Conservation (phyloP, 2,113 vertebrate genomes). For the Limnothrissa miodon region DNA sequence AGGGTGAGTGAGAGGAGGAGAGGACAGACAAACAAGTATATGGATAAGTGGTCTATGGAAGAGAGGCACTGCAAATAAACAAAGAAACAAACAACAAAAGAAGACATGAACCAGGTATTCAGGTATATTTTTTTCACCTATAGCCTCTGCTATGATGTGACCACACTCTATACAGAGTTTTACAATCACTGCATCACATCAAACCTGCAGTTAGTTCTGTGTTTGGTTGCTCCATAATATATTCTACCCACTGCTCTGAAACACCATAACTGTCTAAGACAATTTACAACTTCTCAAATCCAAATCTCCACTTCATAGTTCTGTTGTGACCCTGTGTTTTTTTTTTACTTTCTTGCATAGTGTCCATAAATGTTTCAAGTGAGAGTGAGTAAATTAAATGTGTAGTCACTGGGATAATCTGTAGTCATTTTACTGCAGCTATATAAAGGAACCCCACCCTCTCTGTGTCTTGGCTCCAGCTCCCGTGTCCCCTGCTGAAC, state of each 20-base stretch:
- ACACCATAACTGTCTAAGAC: not conserved
- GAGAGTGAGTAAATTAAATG: not conserved
- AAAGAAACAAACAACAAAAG: not conserved
- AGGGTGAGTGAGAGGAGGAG: not conserved
- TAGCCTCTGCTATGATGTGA: not conserved
- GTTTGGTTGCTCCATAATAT: not conserved
- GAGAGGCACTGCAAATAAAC: not conserved
- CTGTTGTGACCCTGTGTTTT: not conserved
- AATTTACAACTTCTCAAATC: not conserved
- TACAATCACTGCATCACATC: constrained; percentile 1
- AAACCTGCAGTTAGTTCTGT: not conserved
- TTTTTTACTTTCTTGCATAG: not conserved
- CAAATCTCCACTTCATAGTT: not conserved
- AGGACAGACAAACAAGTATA: not conserved
- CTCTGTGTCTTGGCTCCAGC: not conserved
- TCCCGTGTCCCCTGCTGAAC: not conserved
- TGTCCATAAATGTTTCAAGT: not conserved
- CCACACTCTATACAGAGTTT: not conserved
- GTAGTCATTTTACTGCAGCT: not conserved
- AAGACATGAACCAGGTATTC: not conserved
- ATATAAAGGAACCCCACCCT: too few relatives aligned
- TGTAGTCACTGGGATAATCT: not conserved
- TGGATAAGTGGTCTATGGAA: not conserved
- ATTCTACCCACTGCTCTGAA: not conserved
- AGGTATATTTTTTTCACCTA: not conserved